phyloP scores from a whole-genome alignment of 2,797 vertebrate species.

The Ibycter americanus region DNA sequence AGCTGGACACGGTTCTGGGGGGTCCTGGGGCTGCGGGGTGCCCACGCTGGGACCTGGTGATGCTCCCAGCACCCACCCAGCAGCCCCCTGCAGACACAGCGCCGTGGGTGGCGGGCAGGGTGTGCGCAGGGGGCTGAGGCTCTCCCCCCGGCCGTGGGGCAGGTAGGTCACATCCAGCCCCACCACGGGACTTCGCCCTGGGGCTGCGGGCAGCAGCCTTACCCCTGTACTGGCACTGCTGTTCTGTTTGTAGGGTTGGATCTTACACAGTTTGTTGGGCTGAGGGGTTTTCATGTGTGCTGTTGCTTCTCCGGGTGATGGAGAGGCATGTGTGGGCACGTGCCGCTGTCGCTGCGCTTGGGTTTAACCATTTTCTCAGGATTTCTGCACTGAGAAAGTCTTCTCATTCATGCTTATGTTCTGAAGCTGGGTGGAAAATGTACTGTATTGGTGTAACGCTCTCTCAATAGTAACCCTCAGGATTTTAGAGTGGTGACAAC shows the following conservation, averaged over 20 bases:
- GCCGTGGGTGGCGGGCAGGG: no score
- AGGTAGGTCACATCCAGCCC: rapidly evolving
- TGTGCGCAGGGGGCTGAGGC: neutral
- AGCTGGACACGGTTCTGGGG: neutral
- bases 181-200: rapidly evolving
- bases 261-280: neutral
- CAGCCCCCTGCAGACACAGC: neutral
- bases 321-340: neutral
- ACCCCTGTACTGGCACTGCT: neutral
- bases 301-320: neutral
- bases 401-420: neutral
- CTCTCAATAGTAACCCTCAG: neutral
- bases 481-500: neutral
- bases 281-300: neutral
- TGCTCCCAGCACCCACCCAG: neutral
- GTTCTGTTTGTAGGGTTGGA: neutral
- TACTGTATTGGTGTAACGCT: rapidly evolving
- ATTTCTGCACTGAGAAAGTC: neutral
- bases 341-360: rapidly evolving
- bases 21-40: neutral
- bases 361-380: neutral
- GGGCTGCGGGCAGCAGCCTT: neutral
- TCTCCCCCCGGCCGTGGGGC: neutral
- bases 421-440: neutral
- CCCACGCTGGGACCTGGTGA: neutral